Evolutionary conservation across 2,113 vertebrate species (phyloP), one percentile per base, ranked within the genome.

Genomic region (Nycticryphes semicollaris): DNA sequence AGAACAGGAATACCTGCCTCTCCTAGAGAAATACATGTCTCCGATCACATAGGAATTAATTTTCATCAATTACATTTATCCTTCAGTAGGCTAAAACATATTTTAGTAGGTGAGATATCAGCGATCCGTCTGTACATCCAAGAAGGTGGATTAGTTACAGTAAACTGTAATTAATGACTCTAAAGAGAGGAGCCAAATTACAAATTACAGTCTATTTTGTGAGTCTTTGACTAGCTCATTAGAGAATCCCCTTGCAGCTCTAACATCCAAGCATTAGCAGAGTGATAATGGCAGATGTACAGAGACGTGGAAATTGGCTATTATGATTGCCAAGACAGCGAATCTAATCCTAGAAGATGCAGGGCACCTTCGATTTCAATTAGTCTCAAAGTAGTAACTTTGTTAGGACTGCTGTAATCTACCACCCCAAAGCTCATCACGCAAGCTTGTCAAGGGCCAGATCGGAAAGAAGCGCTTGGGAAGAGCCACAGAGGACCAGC

Each of bases 71-170:
- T 79, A 85, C 50, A 79, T 59, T 84, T 91, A 69, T 56, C 73
- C 84, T 94, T 79, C 81, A 85, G 73, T 54, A 82, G 63, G 31
- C 59, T 91, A 92, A 90, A 74, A 79, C 2, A 0, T 37, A 59
- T 94, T 95, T 94, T 94, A 96, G 89, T 94, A 91, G 91, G 91
- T 91, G 54, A 97, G 84, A 81, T 76, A 76, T 35, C 74, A 89
- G 77, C 1, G 1, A 83, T 81, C 86, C 0, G 2, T 41, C 67
- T 77, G 30, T 75, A 20, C 63, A 89, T 93, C 77, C 74, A 89
- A 92, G 94, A 96, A 94, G 81, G 90, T 94, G 77, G 84, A 92
- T 96, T 96, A 96, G 96, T 93, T 92, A 84, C 91, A 95, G 87
- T 64, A 96, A 91, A 76, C 74, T 89, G 80, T 89, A 91, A 95